A percentile compares a stretch with the other conserved stretches of the same genome.
Evolutionary conservation across 2,113 vertebrate species (phyloP).

Genomic region (Electrona antarctica): DNA sequence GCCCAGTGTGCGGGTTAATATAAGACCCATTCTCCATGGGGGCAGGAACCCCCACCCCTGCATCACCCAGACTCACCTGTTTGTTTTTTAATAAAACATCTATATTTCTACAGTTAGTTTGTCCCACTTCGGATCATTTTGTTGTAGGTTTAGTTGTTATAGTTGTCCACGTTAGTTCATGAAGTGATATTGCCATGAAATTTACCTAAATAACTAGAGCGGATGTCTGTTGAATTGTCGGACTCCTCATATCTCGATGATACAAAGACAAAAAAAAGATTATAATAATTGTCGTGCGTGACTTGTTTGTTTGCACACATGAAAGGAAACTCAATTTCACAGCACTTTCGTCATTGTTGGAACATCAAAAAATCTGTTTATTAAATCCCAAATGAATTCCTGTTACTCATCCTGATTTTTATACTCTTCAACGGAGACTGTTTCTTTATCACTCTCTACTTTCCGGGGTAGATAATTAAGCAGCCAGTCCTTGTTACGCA

Average conservation of each 20-base stretch:
- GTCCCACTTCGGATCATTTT: too few relatives aligned
- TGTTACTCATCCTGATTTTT: not conserved
- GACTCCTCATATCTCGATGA: slow-evolving; percentile 22
- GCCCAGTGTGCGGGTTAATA: too few relatives aligned
- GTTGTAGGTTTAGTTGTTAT: too few relatives aligned
- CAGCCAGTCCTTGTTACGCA: not conserved
- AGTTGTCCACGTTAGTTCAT: too few relatives aligned
- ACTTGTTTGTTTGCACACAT: slow-evolving; percentile 8
- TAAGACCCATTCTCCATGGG: too few relatives aligned
- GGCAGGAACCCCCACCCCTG: too few relatives aligned
- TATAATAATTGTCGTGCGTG: not conserved
- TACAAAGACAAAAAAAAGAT: too few relatives aligned
- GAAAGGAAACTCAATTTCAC: slow-evolving; percentile 46
- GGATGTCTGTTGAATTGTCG: slow-evolving; percentile 16
- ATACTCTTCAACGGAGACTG: too few relatives aligned
- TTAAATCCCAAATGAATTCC: slow-evolving; percentile 37
- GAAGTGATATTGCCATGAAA: too few relatives aligned
- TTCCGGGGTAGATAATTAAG: slow-evolving; percentile 17
- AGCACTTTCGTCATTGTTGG: slow-evolving; percentile 3
- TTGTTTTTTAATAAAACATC: too few relatives aligned
- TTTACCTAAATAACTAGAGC: not conserved
- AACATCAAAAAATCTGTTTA: slow-evolving; percentile 19
- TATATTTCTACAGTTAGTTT: too few relatives aligned
- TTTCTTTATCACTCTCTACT: not conserved
- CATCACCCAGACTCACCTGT: too few relatives aligned